Percentiles rank a stretch among this genome's conserved stretches.
Conservation (phyloP, 2,113 vertebrate genomes). For the Colinus virginianus region DNA sequence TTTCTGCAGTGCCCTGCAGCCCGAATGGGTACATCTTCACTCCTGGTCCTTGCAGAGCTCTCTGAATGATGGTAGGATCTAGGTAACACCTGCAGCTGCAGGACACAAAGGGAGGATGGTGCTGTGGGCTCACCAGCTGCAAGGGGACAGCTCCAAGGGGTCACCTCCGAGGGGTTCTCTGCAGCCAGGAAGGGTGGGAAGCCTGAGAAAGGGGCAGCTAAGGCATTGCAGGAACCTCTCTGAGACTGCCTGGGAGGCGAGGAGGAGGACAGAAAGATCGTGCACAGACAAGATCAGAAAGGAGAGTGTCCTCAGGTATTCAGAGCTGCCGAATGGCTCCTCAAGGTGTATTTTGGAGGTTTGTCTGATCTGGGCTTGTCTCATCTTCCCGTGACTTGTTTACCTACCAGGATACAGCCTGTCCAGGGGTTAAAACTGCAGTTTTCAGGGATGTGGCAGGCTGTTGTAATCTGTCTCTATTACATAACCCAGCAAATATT, state of each 20-base stretch:
- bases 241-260: neutral
- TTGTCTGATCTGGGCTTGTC: neutral
- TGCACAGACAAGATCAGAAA: neutral
- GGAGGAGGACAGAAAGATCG: neutral
- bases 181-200: neutral
- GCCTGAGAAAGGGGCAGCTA: neutral
- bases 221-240: neutral
- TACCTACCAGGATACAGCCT: neutral
- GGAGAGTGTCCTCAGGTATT: neutral
- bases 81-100: neutral
- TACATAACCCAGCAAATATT: constrained; percentile 62
- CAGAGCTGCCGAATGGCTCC: neutral
- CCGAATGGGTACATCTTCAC: neutral
- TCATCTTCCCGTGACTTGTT: neutral
- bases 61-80: neutral
- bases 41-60: neutral
- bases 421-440: constrained; percentile 46
- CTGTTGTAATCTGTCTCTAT: constrained; percentile 34
- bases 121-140: neutral
- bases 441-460: constrained; percentile 21
- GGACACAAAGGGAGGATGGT: neutral
- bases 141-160: neutral
- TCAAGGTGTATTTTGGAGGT: neutral
- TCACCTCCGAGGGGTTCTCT: neutral
- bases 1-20: neutral